phyloP scores from a whole-genome alignment of 1,140 invertebrate genomes.

The Drosophila novamexicana region DNA sequence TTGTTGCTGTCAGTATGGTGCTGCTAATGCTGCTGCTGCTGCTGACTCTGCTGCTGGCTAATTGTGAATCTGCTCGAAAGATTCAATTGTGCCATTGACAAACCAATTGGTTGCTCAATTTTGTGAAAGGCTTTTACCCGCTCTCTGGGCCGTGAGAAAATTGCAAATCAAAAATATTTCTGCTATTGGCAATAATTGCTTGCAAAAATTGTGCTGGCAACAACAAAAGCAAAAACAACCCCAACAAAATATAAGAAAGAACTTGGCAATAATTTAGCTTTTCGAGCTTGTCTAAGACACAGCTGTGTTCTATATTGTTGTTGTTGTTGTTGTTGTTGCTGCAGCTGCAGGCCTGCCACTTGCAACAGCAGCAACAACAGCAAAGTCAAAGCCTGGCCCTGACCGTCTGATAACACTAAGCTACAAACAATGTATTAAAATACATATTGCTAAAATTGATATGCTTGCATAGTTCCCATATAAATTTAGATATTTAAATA shows the following conservation, averaged over 20 bases:
- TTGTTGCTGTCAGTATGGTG: constrained; percentile 40
- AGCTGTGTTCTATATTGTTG: constrained; percentile 76
- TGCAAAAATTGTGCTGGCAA: constrained; percentile 33
- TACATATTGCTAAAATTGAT: background rate
- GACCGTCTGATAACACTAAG: constrained; percentile 48
- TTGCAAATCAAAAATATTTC: constrained; percentile 69
- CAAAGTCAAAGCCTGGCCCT: constrained; percentile 63
- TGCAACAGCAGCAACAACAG: constrained; percentile 51
- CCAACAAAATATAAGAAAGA: constrained; percentile 39
- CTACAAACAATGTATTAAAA: constrained; percentile 19
- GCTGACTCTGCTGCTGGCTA: constrained; percentile 61
- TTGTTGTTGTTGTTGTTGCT: constrained; percentile 50
- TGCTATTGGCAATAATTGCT: constrained; percentile 77
- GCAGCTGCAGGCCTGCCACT: constrained; percentile 67
- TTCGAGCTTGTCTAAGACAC: constrained; percentile 42
- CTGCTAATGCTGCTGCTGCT: constrained; percentile 28
- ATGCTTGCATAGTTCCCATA: background rate
- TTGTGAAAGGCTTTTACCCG: constrained; percentile 67
- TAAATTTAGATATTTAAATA: too few species aligned
- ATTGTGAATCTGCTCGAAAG: constrained; percentile 68
- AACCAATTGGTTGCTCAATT: constrained; percentile 72
- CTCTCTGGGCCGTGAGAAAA: constrained; percentile 66
- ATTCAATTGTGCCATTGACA: constrained; percentile 79
- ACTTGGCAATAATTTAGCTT: constrained; percentile 50
- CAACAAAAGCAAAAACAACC: constrained; percentile 1